A percentile compares a stretch with the other conserved stretches of the same genome.
phyloP scores from a whole-genome alignment of 2,113 vertebrate species.

The Perca schrenkii region DNA sequence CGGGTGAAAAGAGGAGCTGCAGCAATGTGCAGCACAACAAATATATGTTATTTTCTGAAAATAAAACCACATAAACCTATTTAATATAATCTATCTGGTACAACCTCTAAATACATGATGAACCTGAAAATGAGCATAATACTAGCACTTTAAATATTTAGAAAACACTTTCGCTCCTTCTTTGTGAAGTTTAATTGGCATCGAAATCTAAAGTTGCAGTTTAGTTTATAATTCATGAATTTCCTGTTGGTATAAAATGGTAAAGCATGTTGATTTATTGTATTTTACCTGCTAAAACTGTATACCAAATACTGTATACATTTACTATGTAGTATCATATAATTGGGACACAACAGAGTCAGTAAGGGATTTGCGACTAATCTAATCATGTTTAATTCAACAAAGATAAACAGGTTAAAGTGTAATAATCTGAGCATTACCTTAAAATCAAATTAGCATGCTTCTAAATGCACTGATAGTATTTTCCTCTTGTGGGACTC shows the following conservation, averaged over 20 bases:
- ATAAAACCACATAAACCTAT: too few species aligned
- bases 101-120: too few species aligned
- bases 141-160: too few species aligned
- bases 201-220: not conserved
- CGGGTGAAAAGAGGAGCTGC: too few species aligned
- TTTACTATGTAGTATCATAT: not conserved
- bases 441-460: conserved; percentile 36
- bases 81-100: too few species aligned
- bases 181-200: not conserved
- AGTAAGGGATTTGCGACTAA: not conserved
- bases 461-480: conserved; percentile 26
- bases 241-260: not conserved
- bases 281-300: not conserved
- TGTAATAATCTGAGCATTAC: conserved; percentile 19
- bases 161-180: not conserved
- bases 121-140: too few species aligned
- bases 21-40: too few species aligned
- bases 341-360: not conserved
- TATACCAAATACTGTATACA: not conserved
- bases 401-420: not conserved
- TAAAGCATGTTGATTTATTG: too few species aligned
- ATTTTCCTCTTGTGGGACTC: conserved; percentile 36
- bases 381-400: conserved; percentile 34
- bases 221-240: not conserved
- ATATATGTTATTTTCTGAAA: too few species aligned